Evolutionary conservation across 2,888 invertebrate species (phyloP).

Genomic region (Erebia aethiops): DNA sequence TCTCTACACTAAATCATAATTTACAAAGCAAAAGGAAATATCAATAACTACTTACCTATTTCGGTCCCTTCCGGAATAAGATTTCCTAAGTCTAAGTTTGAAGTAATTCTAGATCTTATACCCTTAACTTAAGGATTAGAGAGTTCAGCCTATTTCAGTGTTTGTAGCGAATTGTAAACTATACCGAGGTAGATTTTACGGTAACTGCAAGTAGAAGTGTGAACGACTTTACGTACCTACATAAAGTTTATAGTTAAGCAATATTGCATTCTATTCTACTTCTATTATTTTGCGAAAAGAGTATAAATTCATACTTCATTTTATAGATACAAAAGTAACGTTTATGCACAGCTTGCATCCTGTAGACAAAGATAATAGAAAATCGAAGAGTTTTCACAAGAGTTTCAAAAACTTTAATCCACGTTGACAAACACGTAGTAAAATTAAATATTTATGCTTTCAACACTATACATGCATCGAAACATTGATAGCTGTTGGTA

Average conservation of each 20-base stretch:
- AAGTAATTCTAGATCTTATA: constrained; percentile 7
- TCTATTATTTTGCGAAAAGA: not conserved
- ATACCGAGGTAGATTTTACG: constrained; percentile 13
- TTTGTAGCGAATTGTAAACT: constrained; percentile 15
- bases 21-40: constrained; percentile 33
- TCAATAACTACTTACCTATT: constrained; percentile 35
- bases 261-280: not conserved
- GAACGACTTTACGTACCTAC: constrained; percentile 4
- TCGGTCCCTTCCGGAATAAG: constrained; percentile 38
- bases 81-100: constrained; percentile 31
- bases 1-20: constrained; percentile 14
- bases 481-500: not conserved
- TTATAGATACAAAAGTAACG: too few relatives aligned
- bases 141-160: constrained; percentile 5
- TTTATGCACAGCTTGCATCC: too few relatives aligned
- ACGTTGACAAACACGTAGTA: too few relatives aligned
- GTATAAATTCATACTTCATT: too few relatives aligned
- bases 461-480: too few relatives aligned
- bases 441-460: too few relatives aligned
- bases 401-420: too few relatives aligned
- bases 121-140: not conserved
- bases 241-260: not conserved
- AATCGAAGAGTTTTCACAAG: too few relatives aligned
- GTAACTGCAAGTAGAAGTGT: constrained; percentile 21
- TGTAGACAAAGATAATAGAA: too few relatives aligned